A percentile compares a stretch with the other conserved stretches of the same genome.
These are phyloP conservation scores for Tinea trinotella DNA, from an alignment of 2,888 invertebrate genomes.

Conservation along the genomic window DNA sequence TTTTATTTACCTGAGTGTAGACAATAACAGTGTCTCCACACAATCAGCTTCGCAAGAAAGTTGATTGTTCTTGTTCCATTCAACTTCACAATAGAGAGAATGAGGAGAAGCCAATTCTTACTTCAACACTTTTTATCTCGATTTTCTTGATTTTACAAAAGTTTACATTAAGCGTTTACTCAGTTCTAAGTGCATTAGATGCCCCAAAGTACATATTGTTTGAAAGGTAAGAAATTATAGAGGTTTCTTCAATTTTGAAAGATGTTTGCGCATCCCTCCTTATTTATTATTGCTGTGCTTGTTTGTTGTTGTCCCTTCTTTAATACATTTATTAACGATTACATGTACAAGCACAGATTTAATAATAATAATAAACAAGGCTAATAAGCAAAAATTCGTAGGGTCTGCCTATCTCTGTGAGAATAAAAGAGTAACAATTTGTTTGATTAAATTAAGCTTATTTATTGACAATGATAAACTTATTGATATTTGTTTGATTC, in stretches of 20 bases:
- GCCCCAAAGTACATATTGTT: conserved; percentile 17
- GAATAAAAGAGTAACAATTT: too few species aligned
- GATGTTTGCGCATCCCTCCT: background rate
- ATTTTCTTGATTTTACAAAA: conserved; percentile 57
- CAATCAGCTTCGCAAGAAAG: conserved; percentile 59
- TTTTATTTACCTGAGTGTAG: conserved; percentile 62
- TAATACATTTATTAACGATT: conserved; percentile 14
- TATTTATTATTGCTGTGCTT: conserved; percentile 1
- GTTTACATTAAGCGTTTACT: conserved; percentile 56
- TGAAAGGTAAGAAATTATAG: background rate
- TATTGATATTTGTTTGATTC: background rate
- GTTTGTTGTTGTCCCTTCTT: background rate
- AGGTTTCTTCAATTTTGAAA: conserved; percentile 3
- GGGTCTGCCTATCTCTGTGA: too few species aligned
- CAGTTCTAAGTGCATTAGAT: conserved; percentile 53
- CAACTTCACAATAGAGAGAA: conserved; percentile 67
- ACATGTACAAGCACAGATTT: conserved; percentile 19
- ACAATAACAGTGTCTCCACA: conserved; percentile 64
- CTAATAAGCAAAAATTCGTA: too few species aligned
- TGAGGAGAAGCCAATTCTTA: conserved; percentile 65
- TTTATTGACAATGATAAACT: background rate
- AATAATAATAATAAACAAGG: too few species aligned
- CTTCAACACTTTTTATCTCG: conserved; percentile 53
- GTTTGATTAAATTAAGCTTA: background rate
- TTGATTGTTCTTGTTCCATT: conserved; percentile 65